These are phyloP conservation scores for Aplochiton taeniatus DNA, from an alignment of 2,797 vertebrate genomes.

Conservation along the genomic window DNA sequence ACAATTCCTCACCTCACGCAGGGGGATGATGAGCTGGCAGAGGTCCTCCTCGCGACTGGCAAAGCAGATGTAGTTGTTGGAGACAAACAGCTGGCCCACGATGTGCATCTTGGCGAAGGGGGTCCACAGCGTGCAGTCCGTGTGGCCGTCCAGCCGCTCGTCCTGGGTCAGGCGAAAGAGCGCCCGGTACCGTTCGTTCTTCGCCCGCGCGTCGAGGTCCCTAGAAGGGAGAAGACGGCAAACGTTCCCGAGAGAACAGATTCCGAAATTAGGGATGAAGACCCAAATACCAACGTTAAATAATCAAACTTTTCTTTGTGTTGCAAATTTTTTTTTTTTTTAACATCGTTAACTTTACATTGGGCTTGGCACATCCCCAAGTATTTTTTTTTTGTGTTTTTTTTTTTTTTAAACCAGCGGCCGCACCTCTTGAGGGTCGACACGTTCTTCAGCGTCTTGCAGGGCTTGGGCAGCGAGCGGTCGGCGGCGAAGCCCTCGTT, in stretches of 20 bases:
- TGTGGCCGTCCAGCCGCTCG: slow-evolving; percentile 93
- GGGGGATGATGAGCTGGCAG: slow-evolving; percentile 93
- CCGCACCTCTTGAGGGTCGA: slow-evolving; percentile 89
- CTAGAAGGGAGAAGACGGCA: slow-evolving; percentile 60
- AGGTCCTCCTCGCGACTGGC: slow-evolving; percentile 90
- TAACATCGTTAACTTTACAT: no score
- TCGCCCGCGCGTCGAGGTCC: slow-evolving; percentile 92
- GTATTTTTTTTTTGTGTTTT: no score
- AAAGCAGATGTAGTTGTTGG: slow-evolving; percentile 97
- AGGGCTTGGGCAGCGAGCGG: slow-evolving; percentile 82
- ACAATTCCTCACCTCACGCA: slow-evolving; percentile 84
- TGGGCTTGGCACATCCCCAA: no score
- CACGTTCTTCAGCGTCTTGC: slow-evolving; percentile 87
- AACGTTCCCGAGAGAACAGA: background rate
- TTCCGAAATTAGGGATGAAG: background rate
- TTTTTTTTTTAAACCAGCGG: no score
- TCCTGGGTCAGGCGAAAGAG: slow-evolving; percentile 90
- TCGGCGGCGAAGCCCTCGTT: slow-evolving; percentile 89
- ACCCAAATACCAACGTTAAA: background rate
- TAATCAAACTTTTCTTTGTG: background rate
- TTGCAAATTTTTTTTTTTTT: no score
- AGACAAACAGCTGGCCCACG: slow-evolving; percentile 94
- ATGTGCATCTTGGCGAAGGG: slow-evolving; percentile 95
- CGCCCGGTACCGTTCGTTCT: slow-evolving; percentile 90
- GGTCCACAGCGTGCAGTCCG: slow-evolving; percentile 94